Base-by-base conservation (phyloP, 2,888 invertebrate genomes). In the Nemotelus pantherinus region DNA sequence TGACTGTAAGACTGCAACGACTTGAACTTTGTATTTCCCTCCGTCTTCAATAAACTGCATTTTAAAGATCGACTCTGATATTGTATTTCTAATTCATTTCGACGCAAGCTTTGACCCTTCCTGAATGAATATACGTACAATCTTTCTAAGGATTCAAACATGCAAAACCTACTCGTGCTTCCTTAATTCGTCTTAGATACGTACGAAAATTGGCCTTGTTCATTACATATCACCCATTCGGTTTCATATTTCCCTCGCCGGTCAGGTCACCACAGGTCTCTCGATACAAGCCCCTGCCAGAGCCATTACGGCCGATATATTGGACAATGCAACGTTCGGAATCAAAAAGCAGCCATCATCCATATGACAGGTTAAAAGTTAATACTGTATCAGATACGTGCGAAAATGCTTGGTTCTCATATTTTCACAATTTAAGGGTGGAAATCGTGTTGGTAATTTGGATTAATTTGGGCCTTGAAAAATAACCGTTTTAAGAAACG, bases 71-170 rank as follows among this genome's bases (percentile, higher is more conserved):
- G 25, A 25, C 25, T 25, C 25, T 25, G 25, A 25, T 25, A 25
- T 25, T 25, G 25, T 25, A 25, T 25, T 25, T 25, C 25, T 63
- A 63, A 63, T 63, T 63, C 7, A 63, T 63, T 63, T 43, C 63
- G 41, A 63, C 43, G 39, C 43, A 63, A 63, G 43, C 3, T 63
- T 57, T 63, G 63, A 41, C 63, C n/a, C 63, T 63, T 58, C 25
- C 25, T 25, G 25, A 25, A 25, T 25, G 25, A 25, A 25, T 25
- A 25, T 25, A 25, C 25, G 43, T 63, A 63, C 41, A 5, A 3
- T 63, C 43, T 63, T 63, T 41, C 63, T 63, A 63, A 63, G 63
- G 63, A 63, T 63, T 63, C 63, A 63, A 63, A 63, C 43, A 63
- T 63, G 63, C 39, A 63, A 63, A 3, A 63, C 41, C 43, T 43